These are phyloP conservation scores for Andricus curvator DNA, from an alignment of 2,888 invertebrate genomes.

Conservation along the genomic window DNA sequence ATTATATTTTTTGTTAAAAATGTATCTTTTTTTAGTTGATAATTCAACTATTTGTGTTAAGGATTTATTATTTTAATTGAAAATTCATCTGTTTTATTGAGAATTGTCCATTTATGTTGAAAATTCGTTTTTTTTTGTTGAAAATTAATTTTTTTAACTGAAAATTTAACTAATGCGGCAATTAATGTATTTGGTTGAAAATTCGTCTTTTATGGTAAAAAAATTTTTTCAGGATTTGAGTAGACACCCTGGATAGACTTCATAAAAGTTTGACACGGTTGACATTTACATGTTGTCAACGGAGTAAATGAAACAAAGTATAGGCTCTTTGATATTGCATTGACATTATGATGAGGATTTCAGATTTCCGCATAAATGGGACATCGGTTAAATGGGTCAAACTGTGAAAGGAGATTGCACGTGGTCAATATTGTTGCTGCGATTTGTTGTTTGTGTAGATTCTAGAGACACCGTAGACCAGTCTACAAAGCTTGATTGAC, in stretches of 20 bases:
- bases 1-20: too few relatives aligned
- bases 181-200: too few relatives aligned
- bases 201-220: too few relatives aligned
- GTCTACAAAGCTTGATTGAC: conserved; percentile 24
- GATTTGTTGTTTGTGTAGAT: not conserved
- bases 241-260: not conserved
- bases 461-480: not conserved
- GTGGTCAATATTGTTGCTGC: conserved; percentile 3
- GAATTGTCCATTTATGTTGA: too few relatives aligned
- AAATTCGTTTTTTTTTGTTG: too few relatives aligned
- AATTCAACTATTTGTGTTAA: too few relatives aligned
- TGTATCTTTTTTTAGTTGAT: too few relatives aligned
- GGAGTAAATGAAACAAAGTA: not conserved
- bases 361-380: not conserved
- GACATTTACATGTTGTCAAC: not conserved
- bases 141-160: too few relatives aligned
- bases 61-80: too few relatives aligned
- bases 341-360: not conserved
- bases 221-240: too few relatives aligned
- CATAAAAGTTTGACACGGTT: not conserved
- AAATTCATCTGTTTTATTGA: too few relatives aligned
- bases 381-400: conserved; percentile 11
- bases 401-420: not conserved
- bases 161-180: too few relatives aligned
- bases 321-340: not conserved